phyloP scores from a whole-genome alignment of 1,140 invertebrate genomes.

The Solenopsis fugax region DNA sequence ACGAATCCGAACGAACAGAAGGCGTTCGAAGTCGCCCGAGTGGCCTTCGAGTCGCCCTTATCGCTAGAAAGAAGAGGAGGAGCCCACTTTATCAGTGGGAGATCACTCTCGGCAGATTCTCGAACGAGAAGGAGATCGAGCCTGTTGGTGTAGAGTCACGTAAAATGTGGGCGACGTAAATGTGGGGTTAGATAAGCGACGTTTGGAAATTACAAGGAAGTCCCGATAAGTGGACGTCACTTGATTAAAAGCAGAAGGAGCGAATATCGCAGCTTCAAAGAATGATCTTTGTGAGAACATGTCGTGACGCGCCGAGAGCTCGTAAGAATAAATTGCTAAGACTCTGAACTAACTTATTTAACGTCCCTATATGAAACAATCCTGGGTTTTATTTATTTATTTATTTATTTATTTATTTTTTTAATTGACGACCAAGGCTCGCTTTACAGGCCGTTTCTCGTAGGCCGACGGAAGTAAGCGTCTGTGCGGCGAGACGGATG shows the following conservation, averaged over 20 bases:
- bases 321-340: background rate
- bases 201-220: background rate
- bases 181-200: background rate
- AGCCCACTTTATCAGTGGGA: background rate
- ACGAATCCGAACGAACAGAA: constrained; percentile 18
- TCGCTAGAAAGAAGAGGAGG: background rate
- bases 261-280: background rate
- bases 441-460: constrained; percentile 57
- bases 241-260: background rate
- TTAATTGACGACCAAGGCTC: too few species aligned
- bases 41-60: background rate
- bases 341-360: background rate
- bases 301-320: background rate
- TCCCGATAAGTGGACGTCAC: background rate
- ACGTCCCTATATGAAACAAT: background rate
- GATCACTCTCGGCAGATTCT: background rate
- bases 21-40: background rate
- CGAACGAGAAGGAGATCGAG: background rate
- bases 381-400: background rate
- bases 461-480: constrained; percentile 75
- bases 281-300: background rate
- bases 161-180: background rate
- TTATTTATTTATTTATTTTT: too few species aligned
- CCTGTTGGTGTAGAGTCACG: background rate
- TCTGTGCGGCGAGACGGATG: constrained; percentile 81